phyloP scores from a whole-genome alignment of 2,113 vertebrate genomes.

The Thalassoma bifasciatum region DNA sequence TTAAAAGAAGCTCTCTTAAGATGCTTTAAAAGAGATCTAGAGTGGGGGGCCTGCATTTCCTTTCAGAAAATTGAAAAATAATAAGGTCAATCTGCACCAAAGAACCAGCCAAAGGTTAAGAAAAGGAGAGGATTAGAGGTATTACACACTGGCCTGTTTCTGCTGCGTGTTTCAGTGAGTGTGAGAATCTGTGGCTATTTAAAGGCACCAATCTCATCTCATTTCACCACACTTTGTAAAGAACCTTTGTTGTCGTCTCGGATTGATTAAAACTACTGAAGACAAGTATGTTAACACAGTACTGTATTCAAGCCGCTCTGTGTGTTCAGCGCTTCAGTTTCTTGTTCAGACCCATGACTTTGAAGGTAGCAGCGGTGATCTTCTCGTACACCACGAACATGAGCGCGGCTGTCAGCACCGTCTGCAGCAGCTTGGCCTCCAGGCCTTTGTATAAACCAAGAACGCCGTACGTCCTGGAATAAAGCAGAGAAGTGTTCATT shows the following conservation, averaged over 20 bases:
- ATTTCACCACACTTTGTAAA: background rate
- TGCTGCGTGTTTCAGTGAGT: background rate
- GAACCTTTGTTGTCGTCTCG: background rate
- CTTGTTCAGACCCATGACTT: constrained; percentile 81
- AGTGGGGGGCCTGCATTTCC: no score
- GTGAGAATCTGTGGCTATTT: background rate
- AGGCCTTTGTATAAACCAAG: constrained; percentile 85
- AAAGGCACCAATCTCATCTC: constrained; percentile 16
- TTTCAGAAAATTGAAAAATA: constrained; percentile 9
- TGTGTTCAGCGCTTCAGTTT: constrained; percentile 71
- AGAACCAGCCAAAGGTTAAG: constrained; percentile 20
- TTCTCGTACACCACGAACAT: constrained; percentile 88
- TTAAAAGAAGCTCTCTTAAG: background rate
- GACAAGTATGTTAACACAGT: background rate
- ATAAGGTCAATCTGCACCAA: constrained; percentile 5
- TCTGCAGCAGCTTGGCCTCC: constrained; percentile 87
- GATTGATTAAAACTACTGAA: constrained; percentile 1
- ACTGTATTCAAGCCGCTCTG: no score
- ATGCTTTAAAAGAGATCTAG: background rate
- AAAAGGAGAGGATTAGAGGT: background rate
- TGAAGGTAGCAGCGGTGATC: constrained; percentile 82
- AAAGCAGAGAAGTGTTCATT: background rate
- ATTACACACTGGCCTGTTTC: constrained; percentile 4
- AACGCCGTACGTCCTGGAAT: constrained; percentile 76
- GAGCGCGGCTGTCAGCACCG: constrained; percentile 85